Base-by-base conservation (phyloP, 2,797 vertebrate species). In the Notamacropus eugenii region DNA sequence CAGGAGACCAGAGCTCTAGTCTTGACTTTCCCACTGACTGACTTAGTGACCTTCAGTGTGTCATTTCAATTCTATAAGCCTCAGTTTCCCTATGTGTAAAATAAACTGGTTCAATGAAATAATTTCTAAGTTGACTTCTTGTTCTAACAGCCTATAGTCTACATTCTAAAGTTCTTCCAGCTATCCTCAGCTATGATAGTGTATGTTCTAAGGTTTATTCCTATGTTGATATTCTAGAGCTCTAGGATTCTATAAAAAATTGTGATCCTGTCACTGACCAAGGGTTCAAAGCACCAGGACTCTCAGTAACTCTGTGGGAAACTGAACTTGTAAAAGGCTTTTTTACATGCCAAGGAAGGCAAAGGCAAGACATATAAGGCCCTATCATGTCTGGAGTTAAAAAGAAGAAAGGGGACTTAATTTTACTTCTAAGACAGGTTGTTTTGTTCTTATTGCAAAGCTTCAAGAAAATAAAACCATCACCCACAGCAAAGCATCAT, bases 391-490 rank as follows among this genome's bases (percentile, higher is more conserved):
- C 40, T 87, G 40, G 74, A 87, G 24, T 50, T 87, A 87, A 87
- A 27, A 87, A 87, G 40, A 46, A 46, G 40, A 87, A n/a, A 87
- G 74, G 10, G 3, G 22, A 87, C 40, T 87, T 28, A 3, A 87
- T 87, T 87, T 50, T 87, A 87, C 74, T 87, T 87, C 74, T 34
- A 87, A 50, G 74, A 87, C 74, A 87, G 74, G 40, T 87, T 50
- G 74, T 87, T 87, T 87, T 87, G 74, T 40, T 50, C 74, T 87
- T 87, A 46, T 87, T 87, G 74, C 74, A 87, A 87, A 87, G 74
- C 74, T 87, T 82, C 74, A 50, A 50, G 74, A 87, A 87, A 87
- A 87, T 87, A 87, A 87, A 87, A 87, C 40, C 74, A 87, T 87
- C 74, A 87, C 40, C 74, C 74, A 82, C 74, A 82, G 74, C 74